These are phyloP conservation scores for Aleiodes sp. DNA, from an alignment of 1,140 invertebrate genomes.

Conservation along the genomic window DNA sequence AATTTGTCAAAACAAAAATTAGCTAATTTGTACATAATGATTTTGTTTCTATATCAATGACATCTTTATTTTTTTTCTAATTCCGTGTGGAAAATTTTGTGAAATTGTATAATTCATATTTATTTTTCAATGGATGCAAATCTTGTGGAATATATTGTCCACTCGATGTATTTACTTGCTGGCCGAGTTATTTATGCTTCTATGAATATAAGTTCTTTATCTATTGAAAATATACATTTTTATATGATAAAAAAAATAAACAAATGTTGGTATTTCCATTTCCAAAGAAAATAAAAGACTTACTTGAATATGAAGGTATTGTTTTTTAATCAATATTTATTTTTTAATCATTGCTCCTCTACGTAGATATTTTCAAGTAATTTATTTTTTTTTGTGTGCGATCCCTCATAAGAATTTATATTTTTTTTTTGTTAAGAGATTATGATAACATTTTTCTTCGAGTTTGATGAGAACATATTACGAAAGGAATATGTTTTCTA, in stretches of 20 bases:
- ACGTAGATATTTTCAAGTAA: no score
- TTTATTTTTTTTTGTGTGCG: no score
- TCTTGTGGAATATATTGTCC: not conserved
- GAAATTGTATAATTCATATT: not conserved
- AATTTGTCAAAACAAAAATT: not conserved
- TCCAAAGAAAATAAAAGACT: not conserved
- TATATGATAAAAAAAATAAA: not conserved
- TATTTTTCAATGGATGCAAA: not conserved
- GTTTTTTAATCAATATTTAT: no score
- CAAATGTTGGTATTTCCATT: not conserved
- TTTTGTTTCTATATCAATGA: no score
- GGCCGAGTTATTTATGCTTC: constrained; percentile 39
- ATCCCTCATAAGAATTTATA: no score
- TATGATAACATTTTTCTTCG: no score
- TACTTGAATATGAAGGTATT: no score
- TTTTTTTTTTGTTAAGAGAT: no score
- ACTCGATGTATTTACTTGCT: constrained; percentile 39
- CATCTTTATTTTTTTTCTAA: no score
- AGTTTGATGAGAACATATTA: no score
- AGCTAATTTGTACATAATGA: constrained; percentile 13
- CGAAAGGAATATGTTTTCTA: no score
- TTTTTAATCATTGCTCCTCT: no score
- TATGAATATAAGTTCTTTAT: not conserved
- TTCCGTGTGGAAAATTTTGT: not conserved
- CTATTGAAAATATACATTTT: not conserved